Base-by-base conservation (phyloP, 2,797 vertebrate genomes). In the Leptatherina wallacei region DNA sequence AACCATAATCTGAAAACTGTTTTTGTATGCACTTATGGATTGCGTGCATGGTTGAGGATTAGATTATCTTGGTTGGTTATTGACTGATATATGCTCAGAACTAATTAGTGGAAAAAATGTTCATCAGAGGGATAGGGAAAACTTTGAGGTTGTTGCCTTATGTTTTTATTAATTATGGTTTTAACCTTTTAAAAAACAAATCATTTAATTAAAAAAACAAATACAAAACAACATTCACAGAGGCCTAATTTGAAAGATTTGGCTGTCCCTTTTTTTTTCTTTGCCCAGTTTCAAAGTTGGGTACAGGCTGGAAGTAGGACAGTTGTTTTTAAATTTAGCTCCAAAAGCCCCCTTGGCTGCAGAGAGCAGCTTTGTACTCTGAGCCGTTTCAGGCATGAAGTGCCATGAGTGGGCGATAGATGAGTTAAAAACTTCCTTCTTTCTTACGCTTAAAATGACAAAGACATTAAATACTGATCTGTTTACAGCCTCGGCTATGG, bases 271-370 rank as follows among this genome's bases (percentile, higher is more conserved):
- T 52, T 11, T 55, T 55, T 27, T 57, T 81, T 76, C 87, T 85
- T 82, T 89, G 90, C 85, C 90, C 86, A 73, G 66, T 90, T 93
- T 84, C 73, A 84, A 81, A 91, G 86, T 85, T 88, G 84, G 77
- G 89, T 85, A 44, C 80, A 83, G 63, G 56, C 81, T 84, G 60
- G 87, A 95, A 92, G 81, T 95, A 89, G 94, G 94, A 82, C 94
- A 89, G 61, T 81, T 70, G 68, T 87, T 93, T 92, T 95, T 94
- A 95, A 94, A 92, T 94, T 94, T 95, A 94, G 93, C 88, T 87
- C 81, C 85, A 80, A 88, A 86, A 81, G 86, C 87, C 91, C 90
- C 30, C 86, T 64, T 64, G 78, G 92, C 91, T 89, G 83, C 84
- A 68, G 85, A 84, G 89, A 91, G 80, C 90, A 90, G 90, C 91